A percentile compares a stretch with the other conserved stretches of the same genome.
Conservation (phyloP, 2,888 invertebrate genomes). For the Oscheius sp. region DNA sequence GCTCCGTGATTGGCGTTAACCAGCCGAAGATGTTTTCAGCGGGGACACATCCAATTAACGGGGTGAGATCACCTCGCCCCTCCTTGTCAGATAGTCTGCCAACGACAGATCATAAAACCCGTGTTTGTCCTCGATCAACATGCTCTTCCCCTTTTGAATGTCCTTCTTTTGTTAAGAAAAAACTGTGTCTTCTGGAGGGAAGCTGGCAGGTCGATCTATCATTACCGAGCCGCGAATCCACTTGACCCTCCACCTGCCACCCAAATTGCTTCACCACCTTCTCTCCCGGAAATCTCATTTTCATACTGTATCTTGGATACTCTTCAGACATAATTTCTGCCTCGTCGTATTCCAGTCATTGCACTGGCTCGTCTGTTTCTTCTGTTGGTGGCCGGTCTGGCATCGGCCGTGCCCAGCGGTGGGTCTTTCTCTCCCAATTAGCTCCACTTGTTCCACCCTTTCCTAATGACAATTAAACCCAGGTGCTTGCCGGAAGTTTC, state of each 20-base stretch:
- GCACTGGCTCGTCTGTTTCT: slow-evolving; percentile 21
- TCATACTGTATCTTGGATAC: neutral
- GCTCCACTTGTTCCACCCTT: slow-evolving; percentile 7
- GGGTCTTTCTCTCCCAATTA: slow-evolving; percentile 20
- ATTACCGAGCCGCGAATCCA: slow-evolving; percentile 20
- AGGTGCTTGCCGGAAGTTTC: slow-evolving; percentile 24
- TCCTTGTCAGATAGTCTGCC: neutral
- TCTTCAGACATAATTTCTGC: neutral
- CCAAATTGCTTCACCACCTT: slow-evolving; percentile 15
- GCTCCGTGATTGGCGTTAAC: slow-evolving; percentile 24
- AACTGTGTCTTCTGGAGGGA: neutral
- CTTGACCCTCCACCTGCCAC: slow-evolving; percentile 21
- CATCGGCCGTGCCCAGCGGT: slow-evolving; percentile 26
- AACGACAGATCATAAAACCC: slow-evolving; percentile 21
- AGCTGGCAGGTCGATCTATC: slow-evolving; percentile 4
- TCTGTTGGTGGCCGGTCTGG: neutral
- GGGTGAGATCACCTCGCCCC: neutral
- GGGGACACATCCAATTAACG: slow-evolving; percentile 18
- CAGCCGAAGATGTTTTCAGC: slow-evolving; percentile 30
- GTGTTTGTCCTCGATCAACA: slow-evolving; percentile 22
- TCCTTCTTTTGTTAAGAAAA: neutral
- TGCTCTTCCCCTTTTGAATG: slow-evolving; percentile 4
- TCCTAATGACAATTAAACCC: slow-evolving; percentile 29
- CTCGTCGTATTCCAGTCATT: neutral
- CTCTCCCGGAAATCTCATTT: slow-evolving; percentile 28